Conservation (phyloP, 2,888 invertebrate species). For the Polyploca ridens region DNA sequence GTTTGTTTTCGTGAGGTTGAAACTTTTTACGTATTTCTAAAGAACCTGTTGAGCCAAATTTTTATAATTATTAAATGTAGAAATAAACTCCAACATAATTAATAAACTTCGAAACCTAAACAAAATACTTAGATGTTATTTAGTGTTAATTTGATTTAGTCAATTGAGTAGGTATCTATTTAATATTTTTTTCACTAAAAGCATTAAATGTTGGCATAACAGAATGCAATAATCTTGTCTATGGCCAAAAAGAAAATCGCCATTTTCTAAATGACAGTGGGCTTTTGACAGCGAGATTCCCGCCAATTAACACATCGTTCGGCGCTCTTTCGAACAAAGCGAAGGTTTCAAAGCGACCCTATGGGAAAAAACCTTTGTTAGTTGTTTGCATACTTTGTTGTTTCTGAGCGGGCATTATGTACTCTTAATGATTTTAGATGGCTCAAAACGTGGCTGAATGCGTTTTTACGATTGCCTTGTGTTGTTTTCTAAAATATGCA, state of each 20-base stretch:
- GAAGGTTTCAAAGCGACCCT: conserved; percentile 58
- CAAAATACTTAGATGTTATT: no score
- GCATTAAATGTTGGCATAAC: no score
- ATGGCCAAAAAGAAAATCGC: conserved; percentile 9
- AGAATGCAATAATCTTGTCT: conserved; percentile 11
- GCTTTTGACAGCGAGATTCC: conserved; percentile 51
- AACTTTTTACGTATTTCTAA: not conserved
- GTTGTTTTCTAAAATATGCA: conserved; percentile 54
- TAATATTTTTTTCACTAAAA: no score
- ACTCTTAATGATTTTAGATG: conserved; percentile 57
- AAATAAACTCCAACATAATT: not conserved
- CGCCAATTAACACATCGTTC: conserved; percentile 76
- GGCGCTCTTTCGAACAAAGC: conserved; percentile 62
- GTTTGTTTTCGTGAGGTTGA: conserved; percentile 4
- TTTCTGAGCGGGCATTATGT: conserved; percentile 56
- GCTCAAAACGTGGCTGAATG: conserved; percentile 40
- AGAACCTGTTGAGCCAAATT: not conserved
- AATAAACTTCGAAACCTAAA: no score
- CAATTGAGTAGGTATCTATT: no score
- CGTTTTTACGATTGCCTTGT: conserved; percentile 42
- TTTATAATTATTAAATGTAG: not conserved
- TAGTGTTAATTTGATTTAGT: no score
- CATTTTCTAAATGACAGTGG: conserved; percentile 17
- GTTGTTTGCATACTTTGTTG: conserved; percentile 67
- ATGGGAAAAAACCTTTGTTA: conserved; percentile 66